A percentile compares a stretch with the other conserved stretches of the same genome.
Conservation (phyloP, 1,140 invertebrate species). For the Hestina assimilis region DNA sequence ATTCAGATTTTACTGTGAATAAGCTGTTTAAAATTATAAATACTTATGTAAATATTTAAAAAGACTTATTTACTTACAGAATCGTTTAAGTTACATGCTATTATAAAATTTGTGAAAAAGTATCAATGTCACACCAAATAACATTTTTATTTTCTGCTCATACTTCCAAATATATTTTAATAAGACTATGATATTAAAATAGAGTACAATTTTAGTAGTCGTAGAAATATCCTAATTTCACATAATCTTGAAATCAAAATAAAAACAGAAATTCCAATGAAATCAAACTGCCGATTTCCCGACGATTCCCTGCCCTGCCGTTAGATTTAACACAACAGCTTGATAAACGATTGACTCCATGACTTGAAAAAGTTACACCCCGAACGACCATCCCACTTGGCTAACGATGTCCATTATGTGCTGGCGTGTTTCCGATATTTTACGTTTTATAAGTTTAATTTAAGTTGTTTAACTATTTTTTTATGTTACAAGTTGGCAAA, state of each 20-base stretch:
- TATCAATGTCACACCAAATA: too few species aligned
- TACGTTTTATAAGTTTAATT: conserved; percentile 39
- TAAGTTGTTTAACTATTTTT: too few species aligned
- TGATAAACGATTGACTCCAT: conserved; percentile 77
- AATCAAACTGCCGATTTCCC: conserved; percentile 4
- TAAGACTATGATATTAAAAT: too few species aligned
- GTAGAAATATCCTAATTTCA: not conserved
- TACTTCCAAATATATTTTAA: too few species aligned
- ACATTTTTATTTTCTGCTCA: too few species aligned
- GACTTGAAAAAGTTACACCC: conserved; percentile 75
- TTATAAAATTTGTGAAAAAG: too few species aligned
- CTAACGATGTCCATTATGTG: conserved; percentile 61
- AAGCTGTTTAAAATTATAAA: too few species aligned
- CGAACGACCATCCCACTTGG: conserved; percentile 54
- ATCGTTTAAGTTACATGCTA: too few species aligned
- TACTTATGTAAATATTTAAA: too few species aligned
- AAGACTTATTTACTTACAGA: too few species aligned
- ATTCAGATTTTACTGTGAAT: not conserved
- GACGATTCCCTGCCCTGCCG: conserved; percentile 25
- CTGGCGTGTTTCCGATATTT: conserved; percentile 26
- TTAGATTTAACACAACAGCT: conserved; percentile 73
- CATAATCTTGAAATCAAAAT: conserved; percentile 1
- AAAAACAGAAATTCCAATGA: conserved; percentile 19
- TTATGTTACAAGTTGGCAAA: too few species aligned
- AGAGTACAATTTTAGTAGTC: not conserved